Percentiles rank a stretch among this genome's conserved stretches.
Evolutionary conservation across 2,888 invertebrate species (phyloP).

Genomic region (Hirtodrosophila trivittata): DNA sequence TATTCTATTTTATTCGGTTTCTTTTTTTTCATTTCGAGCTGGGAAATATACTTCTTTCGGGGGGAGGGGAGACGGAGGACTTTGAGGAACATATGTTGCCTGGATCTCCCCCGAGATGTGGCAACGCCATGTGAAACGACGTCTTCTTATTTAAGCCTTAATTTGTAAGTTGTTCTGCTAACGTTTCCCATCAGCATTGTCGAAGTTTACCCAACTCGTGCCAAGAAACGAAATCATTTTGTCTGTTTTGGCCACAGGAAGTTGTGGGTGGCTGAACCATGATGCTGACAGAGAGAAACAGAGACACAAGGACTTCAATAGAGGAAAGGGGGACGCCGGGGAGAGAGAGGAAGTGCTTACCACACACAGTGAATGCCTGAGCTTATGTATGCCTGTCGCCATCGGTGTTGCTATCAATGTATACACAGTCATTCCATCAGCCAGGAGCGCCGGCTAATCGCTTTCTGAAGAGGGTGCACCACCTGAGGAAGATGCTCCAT

Average conservation of each 20-base stretch:
- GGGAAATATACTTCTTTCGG: slow-evolving; percentile 39
- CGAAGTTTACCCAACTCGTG: slow-evolving; percentile 56
- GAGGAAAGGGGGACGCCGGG: not conserved
- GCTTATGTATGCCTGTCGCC: slow-evolving; percentile 46
- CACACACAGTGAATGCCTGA: slow-evolving; percentile 44
- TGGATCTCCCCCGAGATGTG: slow-evolving; percentile 42
- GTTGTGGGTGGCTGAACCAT: slow-evolving; percentile 5
- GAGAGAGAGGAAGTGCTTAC: slow-evolving; percentile 12
- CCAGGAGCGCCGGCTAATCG: slow-evolving; percentile 43
- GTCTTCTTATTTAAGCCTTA: slow-evolving; percentile 65
- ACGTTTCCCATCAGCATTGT: slow-evolving; percentile 60
- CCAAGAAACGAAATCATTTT: slow-evolving; percentile 60
- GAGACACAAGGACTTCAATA: not conserved
- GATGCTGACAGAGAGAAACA: not conserved
- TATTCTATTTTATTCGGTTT: slow-evolving; percentile 47
- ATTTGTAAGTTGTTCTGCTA: slow-evolving; percentile 62
- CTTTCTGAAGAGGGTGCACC: slow-evolving; percentile 13
- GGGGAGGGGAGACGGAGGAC: slow-evolving; percentile 14
- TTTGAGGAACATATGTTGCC: slow-evolving; percentile 57
- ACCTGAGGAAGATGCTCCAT: too few relatives aligned
- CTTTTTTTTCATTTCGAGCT: slow-evolving; percentile 4
- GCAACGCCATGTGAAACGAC: slow-evolving; percentile 28
- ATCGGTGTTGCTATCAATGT: slow-evolving; percentile 39
- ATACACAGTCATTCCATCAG: slow-evolving; percentile 14
- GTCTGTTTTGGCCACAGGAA: slow-evolving; percentile 10